These are phyloP conservation scores for Pachyramphus minor DNA, from an alignment of 2,113 vertebrate genomes.

Conservation along the genomic window DNA sequence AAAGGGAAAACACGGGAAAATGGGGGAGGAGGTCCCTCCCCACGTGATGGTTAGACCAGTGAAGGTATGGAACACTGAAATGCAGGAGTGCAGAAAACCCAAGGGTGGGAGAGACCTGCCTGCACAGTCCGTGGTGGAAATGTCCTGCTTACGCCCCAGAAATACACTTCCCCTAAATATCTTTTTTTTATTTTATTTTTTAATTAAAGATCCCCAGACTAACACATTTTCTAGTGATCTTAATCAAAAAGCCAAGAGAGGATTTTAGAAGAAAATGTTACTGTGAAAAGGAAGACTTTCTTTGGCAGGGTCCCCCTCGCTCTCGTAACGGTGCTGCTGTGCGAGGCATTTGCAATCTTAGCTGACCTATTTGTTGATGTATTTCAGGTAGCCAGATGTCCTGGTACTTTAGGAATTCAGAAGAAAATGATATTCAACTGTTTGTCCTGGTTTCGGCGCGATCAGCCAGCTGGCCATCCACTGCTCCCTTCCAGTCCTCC, in stretches of 20 bases:
- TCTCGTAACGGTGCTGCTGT: neutral
- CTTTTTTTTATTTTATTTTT: neutral
- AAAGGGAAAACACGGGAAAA: neutral
- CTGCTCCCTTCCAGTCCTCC: slow-evolving; percentile 16
- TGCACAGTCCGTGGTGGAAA: accelerated
- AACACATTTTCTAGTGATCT: slow-evolving; percentile 2
- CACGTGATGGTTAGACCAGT: accelerated
- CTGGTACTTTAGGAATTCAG: slow-evolving; percentile 39
- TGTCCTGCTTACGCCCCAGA: neutral
- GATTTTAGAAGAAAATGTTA: slow-evolving; percentile 29
- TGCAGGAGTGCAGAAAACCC: neutral
- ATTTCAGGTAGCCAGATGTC: slow-evolving; percentile 66
- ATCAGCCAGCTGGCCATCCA: slow-evolving; percentile 46
- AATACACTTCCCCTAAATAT: neutral
- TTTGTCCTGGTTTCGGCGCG: neutral
- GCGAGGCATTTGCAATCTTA: neutral
- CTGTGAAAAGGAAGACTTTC: neutral
- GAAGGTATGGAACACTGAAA: neutral
- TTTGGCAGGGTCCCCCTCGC: neutral
- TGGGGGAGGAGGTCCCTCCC: neutral
- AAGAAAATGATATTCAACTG: slow-evolving; percentile 54
- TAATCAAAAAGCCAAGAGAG: neutral
- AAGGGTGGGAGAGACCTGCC: neutral
- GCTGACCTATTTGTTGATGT: slow-evolving; percentile 59
- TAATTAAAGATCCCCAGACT: neutral